Percentiles rank a stretch among this genome's conserved stretches.
Evolutionary conservation across 1,140 invertebrate genomes (phyloP).

Genomic region (Drosophila punjabiensis): DNA sequence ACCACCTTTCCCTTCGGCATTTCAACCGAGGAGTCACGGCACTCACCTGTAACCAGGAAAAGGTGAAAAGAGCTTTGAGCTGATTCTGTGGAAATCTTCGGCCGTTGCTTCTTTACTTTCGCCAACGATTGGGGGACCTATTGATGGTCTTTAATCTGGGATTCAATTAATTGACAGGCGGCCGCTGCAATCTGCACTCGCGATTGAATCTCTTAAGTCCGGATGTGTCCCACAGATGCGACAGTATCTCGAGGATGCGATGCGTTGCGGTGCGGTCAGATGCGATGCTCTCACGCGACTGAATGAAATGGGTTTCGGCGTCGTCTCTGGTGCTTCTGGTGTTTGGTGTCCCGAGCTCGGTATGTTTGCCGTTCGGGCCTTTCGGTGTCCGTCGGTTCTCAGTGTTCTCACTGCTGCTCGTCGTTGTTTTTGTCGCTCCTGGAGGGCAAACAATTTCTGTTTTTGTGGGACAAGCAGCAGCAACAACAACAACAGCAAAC

Average conservation of each 20-base stretch:
- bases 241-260: constrained; percentile 36
- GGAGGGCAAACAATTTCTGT: constrained; percentile 75
- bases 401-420: constrained; percentile 21
- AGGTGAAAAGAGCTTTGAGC: constrained; percentile 44
- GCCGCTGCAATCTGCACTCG: constrained; percentile 49
- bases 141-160: constrained; percentile 7
- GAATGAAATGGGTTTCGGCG: constrained; percentile 21
- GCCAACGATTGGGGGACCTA: background rate
- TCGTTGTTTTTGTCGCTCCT: constrained; percentile 61
- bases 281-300: constrained; percentile 75
- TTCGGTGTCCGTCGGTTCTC: constrained; percentile 42
- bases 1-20: constrained; percentile 4
- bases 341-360: constrained; percentile 37
- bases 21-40: background rate
- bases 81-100: background rate
- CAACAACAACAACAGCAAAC: constrained; percentile 41
- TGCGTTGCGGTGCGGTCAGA: constrained; percentile 64
- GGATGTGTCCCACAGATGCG: constrained; percentile 26
- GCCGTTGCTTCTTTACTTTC: no score
- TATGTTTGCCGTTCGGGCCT: constrained; percentile 22
- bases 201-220: constrained; percentile 31
- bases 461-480: constrained; percentile 62
- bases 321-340: constrained; percentile 26
- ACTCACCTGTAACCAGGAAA: constrained; percentile 56
- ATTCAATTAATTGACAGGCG: constrained; percentile 47